Evolutionary conservation across 2,888 invertebrate genomes (phyloP).

Genomic region (Amphipyra tragopoginis): DNA sequence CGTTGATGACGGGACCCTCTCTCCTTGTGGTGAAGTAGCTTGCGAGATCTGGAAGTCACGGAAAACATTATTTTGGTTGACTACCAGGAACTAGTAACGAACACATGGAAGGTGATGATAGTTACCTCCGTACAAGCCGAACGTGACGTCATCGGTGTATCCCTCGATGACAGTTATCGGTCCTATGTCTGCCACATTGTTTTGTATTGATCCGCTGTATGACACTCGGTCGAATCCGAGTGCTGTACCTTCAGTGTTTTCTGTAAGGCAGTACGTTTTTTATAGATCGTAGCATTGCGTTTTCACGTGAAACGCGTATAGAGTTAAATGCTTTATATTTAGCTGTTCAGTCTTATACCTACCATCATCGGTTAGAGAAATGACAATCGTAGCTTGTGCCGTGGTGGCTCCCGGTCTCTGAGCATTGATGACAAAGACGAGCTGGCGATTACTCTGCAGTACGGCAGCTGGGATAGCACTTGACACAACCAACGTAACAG

Average conservation of each 20-base stretch:
- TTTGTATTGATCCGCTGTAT: slow-evolving; percentile 42
- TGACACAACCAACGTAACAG: slow-evolving; percentile 26
- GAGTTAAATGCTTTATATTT: neutral
- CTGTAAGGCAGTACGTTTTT: slow-evolving; percentile 10
- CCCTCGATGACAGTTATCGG: slow-evolving; percentile 61
- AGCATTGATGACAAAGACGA: slow-evolving; percentile 57
- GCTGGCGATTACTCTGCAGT: slow-evolving; percentile 50
- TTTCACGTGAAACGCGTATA: neutral
- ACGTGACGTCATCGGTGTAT: slow-evolving; percentile 52
- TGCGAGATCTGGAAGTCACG: slow-evolving; percentile 36
- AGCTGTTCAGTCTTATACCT: neutral
- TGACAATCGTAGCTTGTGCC: slow-evolving; percentile 55
- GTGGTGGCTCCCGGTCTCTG: slow-evolving; percentile 38
- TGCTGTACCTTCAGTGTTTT: neutral
- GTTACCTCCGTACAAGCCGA: slow-evolving; percentile 35
- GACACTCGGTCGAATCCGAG: slow-evolving; percentile 22
- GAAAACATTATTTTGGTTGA: neutral
- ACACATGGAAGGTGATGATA: neutral
- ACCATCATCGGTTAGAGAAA: slow-evolving; percentile 29
- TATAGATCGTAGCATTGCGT: too few relatives aligned
- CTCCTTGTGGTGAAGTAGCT: slow-evolving; percentile 37
- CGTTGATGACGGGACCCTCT: slow-evolving; percentile 35
- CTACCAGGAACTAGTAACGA: too few relatives aligned
- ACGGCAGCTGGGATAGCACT: slow-evolving; percentile 53
- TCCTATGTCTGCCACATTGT: slow-evolving; percentile 34